Conservation (phyloP, 2,888 invertebrate genomes). For the Pammene aurita region DNA sequence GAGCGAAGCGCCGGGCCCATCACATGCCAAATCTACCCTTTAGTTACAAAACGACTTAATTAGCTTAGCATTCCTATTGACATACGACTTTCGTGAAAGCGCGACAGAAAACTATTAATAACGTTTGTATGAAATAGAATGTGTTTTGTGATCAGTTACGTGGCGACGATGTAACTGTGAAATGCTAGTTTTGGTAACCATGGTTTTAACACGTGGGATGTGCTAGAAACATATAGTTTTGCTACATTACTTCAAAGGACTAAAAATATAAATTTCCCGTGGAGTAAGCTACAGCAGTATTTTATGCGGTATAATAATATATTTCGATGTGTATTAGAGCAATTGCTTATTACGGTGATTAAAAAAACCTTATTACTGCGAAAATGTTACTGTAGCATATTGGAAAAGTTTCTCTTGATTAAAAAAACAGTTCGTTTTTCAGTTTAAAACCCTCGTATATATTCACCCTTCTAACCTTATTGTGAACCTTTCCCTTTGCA, state of each 20-base stretch:
- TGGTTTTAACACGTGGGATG: background rate
- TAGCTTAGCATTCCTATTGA: background rate
- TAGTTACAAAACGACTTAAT: slow-evolving; percentile 1
- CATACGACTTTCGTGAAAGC: background rate
- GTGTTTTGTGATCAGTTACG: slow-evolving; percentile 16
- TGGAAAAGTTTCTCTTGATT: background rate
- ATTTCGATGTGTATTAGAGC: too few relatives aligned
- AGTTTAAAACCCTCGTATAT: slow-evolving; percentile 27
- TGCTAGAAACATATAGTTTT: background rate
- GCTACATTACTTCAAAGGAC: background rate
- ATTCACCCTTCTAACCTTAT: slow-evolving; percentile 28
- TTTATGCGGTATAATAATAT: background rate
- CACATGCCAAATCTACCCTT: slow-evolving; percentile 62
- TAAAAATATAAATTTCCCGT: background rate
- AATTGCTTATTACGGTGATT: too few relatives aligned
- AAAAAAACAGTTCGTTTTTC: slow-evolving; percentile 7
- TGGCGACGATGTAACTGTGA: slow-evolving; percentile 1
- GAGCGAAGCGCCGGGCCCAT: slow-evolving; percentile 55
- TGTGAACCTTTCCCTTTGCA: slow-evolving; percentile 20
- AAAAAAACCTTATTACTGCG: slow-evolving; percentile 9
- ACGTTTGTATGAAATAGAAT: slow-evolving; percentile 19
- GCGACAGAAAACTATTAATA: slow-evolving; percentile 49
- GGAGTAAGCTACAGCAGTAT: background rate
- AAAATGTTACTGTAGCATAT: background rate
- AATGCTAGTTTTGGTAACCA: slow-evolving; percentile 3